phyloP scores from a whole-genome alignment of 2,888 invertebrate species.

The Drosophila tripunctata region DNA sequence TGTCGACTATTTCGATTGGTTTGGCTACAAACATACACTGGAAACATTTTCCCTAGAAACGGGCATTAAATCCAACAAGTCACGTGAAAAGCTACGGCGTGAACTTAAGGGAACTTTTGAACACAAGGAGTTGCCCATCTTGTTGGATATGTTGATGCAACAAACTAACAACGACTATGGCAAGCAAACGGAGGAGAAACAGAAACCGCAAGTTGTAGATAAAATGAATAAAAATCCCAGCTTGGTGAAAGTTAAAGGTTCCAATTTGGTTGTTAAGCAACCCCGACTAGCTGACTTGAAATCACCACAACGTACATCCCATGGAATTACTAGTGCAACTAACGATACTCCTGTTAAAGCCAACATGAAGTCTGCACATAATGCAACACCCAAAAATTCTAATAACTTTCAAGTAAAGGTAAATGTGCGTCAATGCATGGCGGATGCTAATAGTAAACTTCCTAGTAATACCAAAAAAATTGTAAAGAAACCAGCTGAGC shows the following conservation, averaged over 20 bases:
- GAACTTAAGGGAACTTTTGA: conserved; percentile 60
- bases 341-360: neutral
- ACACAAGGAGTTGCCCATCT: conserved; percentile 71
- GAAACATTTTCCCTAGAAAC: conserved; percentile 82
- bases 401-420: conserved; percentile 9
- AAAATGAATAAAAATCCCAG: neutral
- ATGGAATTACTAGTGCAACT: neutral
- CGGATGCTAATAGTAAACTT: neutral
- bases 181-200: neutral
- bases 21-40: conserved; percentile 80
- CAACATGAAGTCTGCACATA: neutral
- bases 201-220: neutral
- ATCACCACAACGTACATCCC: neutral
- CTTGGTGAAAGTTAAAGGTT: too few species aligned
- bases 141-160: conserved; percentile 67
- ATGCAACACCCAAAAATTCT: neutral
- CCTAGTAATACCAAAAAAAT: neutral
- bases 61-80: conserved; percentile 48
- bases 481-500: neutral
- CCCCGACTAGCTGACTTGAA: neutral
- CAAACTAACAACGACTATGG: neutral
- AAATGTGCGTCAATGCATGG: conserved; percentile 28
- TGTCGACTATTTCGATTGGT: conserved; percentile 82
- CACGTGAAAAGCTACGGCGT: conserved; percentile 63
- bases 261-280: neutral